phyloP scores from a whole-genome alignment of 1,140 invertebrate species.

The Babylonia areolata region DNA sequence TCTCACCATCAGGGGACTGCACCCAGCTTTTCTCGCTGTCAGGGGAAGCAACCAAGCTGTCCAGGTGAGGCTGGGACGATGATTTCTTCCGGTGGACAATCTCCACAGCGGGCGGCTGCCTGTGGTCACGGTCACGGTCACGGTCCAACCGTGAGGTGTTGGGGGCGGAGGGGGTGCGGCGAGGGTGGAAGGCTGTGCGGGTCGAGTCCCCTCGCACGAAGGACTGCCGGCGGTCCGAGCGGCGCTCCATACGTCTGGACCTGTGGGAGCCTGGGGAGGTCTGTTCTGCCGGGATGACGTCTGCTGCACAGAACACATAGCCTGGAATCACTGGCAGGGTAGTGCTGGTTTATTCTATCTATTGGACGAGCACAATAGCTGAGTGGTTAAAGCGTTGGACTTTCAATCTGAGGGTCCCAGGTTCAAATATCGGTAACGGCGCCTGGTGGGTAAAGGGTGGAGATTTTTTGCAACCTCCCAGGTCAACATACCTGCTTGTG shows the following conservation, averaged over 20 bases:
- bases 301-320: too few species aligned
- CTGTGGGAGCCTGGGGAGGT: not conserved
- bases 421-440: too few species aligned
- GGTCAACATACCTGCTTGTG: too few species aligned
- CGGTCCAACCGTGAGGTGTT: constrained; percentile 57
- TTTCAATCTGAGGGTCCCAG: too few species aligned
- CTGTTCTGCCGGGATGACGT: not conserved
- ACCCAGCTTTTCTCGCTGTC: not conserved
- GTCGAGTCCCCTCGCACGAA: constrained; percentile 67
- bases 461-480: too few species aligned
- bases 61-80: constrained; percentile 40
- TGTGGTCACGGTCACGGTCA: not conserved
- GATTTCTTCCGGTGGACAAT: constrained; percentile 25
- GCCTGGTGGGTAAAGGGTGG: too few species aligned
- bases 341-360: too few species aligned
- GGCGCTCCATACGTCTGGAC: constrained; percentile 9
- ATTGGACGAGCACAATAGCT: too few species aligned
- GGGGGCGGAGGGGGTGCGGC: constrained; percentile 60
- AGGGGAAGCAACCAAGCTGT: not conserved
- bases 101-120: too few species aligned
- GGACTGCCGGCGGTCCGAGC: constrained; percentile 51
- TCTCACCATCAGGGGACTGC: not conserved
- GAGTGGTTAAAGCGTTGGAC: too few species aligned
- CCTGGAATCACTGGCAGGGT: too few species aligned
- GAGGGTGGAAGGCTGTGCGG: constrained; percentile 54